Evolutionary conservation across 2,113 vertebrate genomes (phyloP), one percentile per base, ranked within the genome.

Genomic region (Struthidea cinerea): DNA sequence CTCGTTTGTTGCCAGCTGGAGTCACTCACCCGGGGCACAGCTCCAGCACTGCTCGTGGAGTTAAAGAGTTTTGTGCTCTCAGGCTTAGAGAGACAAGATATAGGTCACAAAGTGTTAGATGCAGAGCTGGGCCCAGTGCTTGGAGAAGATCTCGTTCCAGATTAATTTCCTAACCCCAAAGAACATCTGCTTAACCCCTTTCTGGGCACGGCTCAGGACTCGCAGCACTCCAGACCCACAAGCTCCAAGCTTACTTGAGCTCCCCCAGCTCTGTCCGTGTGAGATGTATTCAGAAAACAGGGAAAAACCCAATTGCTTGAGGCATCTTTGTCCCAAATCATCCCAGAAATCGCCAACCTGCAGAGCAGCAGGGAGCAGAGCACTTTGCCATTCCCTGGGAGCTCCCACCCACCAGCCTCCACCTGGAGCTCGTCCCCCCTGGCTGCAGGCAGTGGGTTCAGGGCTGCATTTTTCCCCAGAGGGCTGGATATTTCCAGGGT

Each of bases 401-500:
- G 37, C 91, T 64, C 22, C 92, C 64, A 74, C 50, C 39, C 11
- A 6, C 79, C 71, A 33, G 8, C 32, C 88, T 10, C 22, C 53
- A 57, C 69, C 50, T 2, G 11, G 49, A 67, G 47, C 70, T 5
- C 19, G 0, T 14, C 89, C 35, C 41, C 50, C 37, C 11, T 11
- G 1, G 20, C 77, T n/a, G 68, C 77, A 75, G 90, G 60, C 67
- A 14, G 75, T 39, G 70, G 84, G 65, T 8, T 67, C 90, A 90
- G 95, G 94, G 55, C 87, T 89, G 84, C 6, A 4, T n/a, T 44
- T 33, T 47, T 9, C 60, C 90, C 94, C 89, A 16, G 79, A 76
- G 96, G 96, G 67, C 0, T 70, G 89, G 93, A 96, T 97, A 84
- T 94, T 96, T 96, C 3, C 5, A 86, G 80, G 94, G 95, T 97